A percentile compares a stretch with the other conserved stretches of the same genome.
phyloP scores from a whole-genome alignment of 2,113 vertebrate species.

The Sebastes fasciatus region DNA sequence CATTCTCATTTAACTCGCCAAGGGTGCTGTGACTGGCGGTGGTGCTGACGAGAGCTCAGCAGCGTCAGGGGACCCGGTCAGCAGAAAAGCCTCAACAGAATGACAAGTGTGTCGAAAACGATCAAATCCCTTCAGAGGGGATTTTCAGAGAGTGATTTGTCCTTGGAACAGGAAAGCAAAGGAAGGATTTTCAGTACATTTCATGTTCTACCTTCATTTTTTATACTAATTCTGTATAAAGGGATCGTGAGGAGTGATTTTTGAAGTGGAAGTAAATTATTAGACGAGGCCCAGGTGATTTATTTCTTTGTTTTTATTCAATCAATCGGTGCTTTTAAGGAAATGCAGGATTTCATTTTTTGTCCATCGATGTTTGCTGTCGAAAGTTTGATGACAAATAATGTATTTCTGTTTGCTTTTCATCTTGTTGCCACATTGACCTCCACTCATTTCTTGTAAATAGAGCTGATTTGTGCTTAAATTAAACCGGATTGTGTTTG shows the following conservation, averaged over 20 bases:
- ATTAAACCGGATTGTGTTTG: constrained; percentile 40
- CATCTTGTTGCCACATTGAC: constrained; percentile 34
- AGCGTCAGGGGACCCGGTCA: background rate
- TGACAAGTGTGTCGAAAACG: constrained; percentile 14
- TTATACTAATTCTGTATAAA: constrained; percentile 37
- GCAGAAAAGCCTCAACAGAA: background rate
- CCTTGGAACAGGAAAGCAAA: constrained; percentile 18
- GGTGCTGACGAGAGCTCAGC: constrained; percentile 5
- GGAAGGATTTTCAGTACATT: constrained; percentile 1
- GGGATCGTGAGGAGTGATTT: constrained; percentile 19
- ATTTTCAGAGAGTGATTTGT: constrained; percentile 13
- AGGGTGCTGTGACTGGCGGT: background rate
- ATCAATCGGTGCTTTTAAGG: constrained; percentile 52
- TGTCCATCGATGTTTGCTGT: background rate
- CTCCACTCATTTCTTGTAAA: constrained; percentile 51
- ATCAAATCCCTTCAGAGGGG: constrained; percentile 34
- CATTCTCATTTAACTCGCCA: background rate
- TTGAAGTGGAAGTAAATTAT: constrained; percentile 22
- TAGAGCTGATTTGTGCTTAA: constrained; percentile 42
- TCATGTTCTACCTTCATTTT: constrained; percentile 26
- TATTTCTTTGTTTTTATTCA: constrained; percentile 32
- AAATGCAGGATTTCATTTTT: constrained; percentile 22
- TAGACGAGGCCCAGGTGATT: constrained; percentile 13
- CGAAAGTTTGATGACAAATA: background rate
- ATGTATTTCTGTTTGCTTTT: background rate